phyloP scores from a whole-genome alignment of 2,113 vertebrate genomes.

The Carassius auratus region DNA sequence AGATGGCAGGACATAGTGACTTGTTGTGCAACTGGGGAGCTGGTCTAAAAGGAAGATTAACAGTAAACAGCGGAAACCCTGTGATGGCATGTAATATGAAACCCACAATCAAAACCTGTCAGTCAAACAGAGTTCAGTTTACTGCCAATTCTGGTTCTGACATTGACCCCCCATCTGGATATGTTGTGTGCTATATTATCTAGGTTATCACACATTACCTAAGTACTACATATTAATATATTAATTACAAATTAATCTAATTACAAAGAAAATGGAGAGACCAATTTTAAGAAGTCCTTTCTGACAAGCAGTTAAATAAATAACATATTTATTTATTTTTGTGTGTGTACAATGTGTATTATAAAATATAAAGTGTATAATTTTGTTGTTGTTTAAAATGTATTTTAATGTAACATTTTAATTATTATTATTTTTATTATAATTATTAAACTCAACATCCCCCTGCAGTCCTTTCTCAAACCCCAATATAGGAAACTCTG shows the following conservation, averaged over 20 bases:
- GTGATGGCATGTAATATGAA: not conserved
- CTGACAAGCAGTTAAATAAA: too few relatives aligned
- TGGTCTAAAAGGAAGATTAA: constrained; percentile 9
- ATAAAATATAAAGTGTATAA: too few relatives aligned
- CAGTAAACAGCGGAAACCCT: not conserved
- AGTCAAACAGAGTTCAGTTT: not conserved
- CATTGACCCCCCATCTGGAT: not conserved
- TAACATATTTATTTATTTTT: too few relatives aligned
- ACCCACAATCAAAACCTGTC: not conserved
- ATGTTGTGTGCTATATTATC: not conserved
- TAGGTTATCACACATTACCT: not conserved
- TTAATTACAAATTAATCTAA: too few relatives aligned
- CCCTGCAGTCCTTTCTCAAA: not conserved
- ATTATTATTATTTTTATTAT: too few relatives aligned
- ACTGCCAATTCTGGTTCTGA: not conserved
- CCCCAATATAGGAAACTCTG: not conserved
- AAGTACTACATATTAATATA: not conserved
- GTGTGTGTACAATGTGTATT: too few relatives aligned
- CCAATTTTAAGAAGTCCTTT: too few relatives aligned
- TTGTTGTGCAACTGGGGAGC: not conserved
- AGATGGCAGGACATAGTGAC: not conserved
- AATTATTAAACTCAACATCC: too few relatives aligned
- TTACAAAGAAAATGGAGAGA: too few relatives aligned
- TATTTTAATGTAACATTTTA: too few relatives aligned
- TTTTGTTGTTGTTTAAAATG: too few relatives aligned